Percentiles rank a stretch among this genome's conserved stretches.
Evolutionary conservation across 2,113 vertebrate species (phyloP).

Genomic region (Zosterops borbonicus): DNA sequence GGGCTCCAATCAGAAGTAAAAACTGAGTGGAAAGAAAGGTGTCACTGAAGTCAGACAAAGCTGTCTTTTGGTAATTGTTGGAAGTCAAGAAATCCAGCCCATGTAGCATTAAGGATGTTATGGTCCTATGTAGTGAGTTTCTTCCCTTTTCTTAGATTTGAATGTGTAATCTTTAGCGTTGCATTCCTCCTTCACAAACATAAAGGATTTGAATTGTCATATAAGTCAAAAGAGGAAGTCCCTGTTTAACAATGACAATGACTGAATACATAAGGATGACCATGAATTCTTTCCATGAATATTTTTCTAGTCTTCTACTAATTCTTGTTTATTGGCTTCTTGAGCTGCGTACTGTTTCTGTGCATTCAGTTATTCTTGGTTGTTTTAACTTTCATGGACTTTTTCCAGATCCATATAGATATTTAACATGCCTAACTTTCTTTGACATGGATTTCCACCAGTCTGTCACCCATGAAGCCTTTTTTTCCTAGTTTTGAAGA

Average conservation of each 20-base stretch:
- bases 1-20: neutral
- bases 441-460: neutral
- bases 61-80: neutral
- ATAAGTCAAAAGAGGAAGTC: neutral
- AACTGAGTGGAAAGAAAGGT: neutral
- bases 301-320: neutral
- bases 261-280: neutral
- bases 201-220: neutral
- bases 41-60: neutral
- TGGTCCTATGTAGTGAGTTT: neutral
- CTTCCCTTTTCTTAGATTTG: neutral
- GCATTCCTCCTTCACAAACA: neutral
- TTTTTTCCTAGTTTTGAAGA: neutral
- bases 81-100: neutral
- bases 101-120: neutral
- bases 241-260: neutral
- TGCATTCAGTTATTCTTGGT: neutral
- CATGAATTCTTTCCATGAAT: rapidly evolving
- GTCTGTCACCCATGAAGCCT: neutral
- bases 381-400: neutral
- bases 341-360: neutral
- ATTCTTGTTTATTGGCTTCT: neutral
- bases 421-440: neutral
- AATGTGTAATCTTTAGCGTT: neutral
- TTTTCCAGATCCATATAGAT: neutral